Conservation (phyloP, 2,888 invertebrate genomes). For the Mimas tiliae region DNA sequence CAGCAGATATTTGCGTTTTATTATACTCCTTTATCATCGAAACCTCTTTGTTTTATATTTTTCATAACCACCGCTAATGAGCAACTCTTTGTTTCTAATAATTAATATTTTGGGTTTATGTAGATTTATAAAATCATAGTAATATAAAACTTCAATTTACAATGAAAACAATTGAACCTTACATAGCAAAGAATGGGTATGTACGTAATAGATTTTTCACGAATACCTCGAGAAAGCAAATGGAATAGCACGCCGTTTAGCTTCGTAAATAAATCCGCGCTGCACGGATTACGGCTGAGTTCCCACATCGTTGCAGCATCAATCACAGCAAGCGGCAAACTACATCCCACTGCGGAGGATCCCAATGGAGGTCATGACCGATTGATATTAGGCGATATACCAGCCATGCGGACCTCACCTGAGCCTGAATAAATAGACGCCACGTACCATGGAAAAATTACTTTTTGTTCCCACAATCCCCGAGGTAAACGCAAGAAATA, state of each 20-base stretch:
- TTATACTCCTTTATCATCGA: conserved; percentile 20
- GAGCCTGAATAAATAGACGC: conserved; percentile 38
- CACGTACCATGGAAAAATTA: conserved; percentile 39
- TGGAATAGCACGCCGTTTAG: conserved; percentile 28
- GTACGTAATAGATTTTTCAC: conserved; percentile 13
- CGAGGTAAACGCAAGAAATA: conserved; percentile 28
- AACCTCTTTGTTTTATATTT: not conserved
- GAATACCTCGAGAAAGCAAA: conserved; percentile 13
- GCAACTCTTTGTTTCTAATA: not conserved
- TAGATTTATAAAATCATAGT: too few relatives aligned
- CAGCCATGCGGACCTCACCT: conserved; percentile 34
- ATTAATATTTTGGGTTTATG: not conserved
- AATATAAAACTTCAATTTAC: not conserved
- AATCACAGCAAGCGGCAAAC: conserved; percentile 42
- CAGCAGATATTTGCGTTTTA: conserved; percentile 47
- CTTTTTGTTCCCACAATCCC: conserved; percentile 34
- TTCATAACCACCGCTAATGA: not conserved
- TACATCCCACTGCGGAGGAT: conserved; percentile 36
- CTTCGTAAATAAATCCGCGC: conserved; percentile 42
- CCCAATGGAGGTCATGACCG: conserved; percentile 42
- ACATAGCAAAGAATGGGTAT: not conserved
- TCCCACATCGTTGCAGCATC: conserved; percentile 37
- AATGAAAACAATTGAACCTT: not conserved
- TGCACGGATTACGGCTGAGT: conserved; percentile 41
- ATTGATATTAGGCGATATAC: conserved; percentile 44